Conservation (phyloP, 2,113 vertebrate species). For the Sinocyclocheilus anophthalmus region DNA sequence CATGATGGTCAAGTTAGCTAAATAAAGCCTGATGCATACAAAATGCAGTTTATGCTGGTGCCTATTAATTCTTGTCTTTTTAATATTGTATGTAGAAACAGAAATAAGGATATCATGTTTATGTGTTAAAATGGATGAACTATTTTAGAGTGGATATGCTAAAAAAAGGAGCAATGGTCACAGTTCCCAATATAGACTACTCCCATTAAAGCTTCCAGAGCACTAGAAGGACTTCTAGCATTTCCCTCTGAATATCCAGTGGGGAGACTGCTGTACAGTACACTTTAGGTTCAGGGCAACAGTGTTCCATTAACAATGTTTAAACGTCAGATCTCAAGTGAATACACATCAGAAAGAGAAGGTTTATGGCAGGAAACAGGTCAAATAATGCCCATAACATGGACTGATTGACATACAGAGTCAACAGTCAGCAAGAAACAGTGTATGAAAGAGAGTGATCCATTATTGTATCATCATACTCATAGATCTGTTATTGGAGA, state of each 20-base stretch:
- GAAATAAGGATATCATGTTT: not conserved
- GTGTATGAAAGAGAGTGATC: not conserved
- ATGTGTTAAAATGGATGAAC: not conserved
- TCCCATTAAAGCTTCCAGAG: not conserved
- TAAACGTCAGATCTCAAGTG: not conserved
- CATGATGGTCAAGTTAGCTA: not conserved
- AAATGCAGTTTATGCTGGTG: not conserved
- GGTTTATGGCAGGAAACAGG: not conserved
- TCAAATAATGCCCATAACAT: not conserved
- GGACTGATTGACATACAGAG: not conserved
- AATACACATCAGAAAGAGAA: not conserved
- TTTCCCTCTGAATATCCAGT: not conserved
- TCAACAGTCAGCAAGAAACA: not conserved
- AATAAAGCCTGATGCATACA: not conserved
- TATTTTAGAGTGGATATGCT: conserved; percentile 7
- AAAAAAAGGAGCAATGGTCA: conserved; percentile 19
- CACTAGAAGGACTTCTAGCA: conserved; percentile 2
- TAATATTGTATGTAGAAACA: not conserved
- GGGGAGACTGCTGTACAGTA: not conserved
- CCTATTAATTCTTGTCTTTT: not conserved
- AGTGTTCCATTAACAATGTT: not conserved
- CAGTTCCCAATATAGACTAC: conserved; percentile 21
- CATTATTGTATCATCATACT: not conserved
- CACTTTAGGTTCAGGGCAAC: not conserved
- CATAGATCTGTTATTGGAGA: not conserved